Base-by-base conservation (phyloP, 2,113 vertebrate species). In the Poeciliopsis retropinna region DNA sequence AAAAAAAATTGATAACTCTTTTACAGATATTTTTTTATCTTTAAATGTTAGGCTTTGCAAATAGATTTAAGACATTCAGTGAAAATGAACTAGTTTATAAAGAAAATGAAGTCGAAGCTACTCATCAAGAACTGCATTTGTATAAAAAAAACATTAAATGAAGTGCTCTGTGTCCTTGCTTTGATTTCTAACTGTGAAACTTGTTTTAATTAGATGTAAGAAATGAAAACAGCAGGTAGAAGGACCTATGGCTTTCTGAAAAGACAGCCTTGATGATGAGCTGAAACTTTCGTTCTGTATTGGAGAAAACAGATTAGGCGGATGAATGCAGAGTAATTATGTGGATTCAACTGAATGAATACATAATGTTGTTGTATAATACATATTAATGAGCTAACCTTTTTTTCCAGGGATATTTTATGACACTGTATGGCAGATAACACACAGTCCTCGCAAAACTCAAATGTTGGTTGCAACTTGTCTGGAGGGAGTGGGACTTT, bases 131-230 rank as follows among this genome's bases (percentile, higher is more conserved):
- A 25, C 10, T 27, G 28, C 22, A 29, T 75, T 28, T 66, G 60
- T 57, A 57, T 57, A 25, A 57, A n/a, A 67, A 71, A 64, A 37
- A 1, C 77, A 83, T 67, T 73, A 76, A 31, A 79, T 60, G 1
- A 66, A 67, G 51, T 66, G 32, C 54, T 79, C 17, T 13, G 10
- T 27, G n/a, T 73, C 71, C 84, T 87, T 86, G 79, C 82, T 79
- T 66, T 1, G 31, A 4, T 67, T 51, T 60, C 30, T 64, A 54
- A 25, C 73, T 34, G 31, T 57, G 39, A 63, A 63, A 75, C 61
- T 67, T 84, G 44, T 73, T 54, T 32, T 75, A 70, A 73, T 83
- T 73, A 78, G 47, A 41, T 70, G 81, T 19, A 60, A 78, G 75
- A 76, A 72, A 60, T 76, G 65, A 80, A 65, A 84, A 73, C 60